Percentiles rank a stretch among this genome's conserved stretches.
Evolutionary conservation across 2,888 invertebrate species (phyloP).

Genomic region (Bunonema sp.): DNA sequence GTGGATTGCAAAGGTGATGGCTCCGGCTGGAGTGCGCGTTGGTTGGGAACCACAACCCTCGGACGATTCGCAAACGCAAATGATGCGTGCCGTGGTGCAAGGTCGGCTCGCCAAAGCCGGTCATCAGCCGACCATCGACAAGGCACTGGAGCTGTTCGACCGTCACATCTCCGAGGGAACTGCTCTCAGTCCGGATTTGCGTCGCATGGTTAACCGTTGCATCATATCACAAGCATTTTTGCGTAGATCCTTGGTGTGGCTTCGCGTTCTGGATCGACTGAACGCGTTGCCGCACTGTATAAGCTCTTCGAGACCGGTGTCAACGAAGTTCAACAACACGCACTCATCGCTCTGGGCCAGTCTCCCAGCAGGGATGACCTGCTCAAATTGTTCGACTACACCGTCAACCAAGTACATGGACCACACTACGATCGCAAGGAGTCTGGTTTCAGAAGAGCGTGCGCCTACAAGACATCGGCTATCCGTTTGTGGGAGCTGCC

Average conservation of each 20-base stretch:
- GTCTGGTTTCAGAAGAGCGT: conserved; percentile 19
- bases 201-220: conserved; percentile 6
- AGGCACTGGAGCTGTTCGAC: conserved; percentile 17
- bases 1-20: conserved; percentile 19
- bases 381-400: conserved; percentile 24
- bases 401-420: conserved; percentile 15
- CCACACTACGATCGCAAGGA: not conserved
- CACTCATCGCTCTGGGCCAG: conserved; percentile 22
- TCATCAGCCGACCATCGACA: conserved; percentile 25
- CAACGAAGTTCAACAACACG: conserved; percentile 24
- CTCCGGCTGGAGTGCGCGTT: conserved; percentile 19
- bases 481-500: conserved; percentile 12
- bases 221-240: not conserved
- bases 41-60: conserved; percentile 24
- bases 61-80: conserved; percentile 20
- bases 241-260: conserved; percentile 1
- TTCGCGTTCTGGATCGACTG: conserved; percentile 3
- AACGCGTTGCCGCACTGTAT: conserved; percentile 14
- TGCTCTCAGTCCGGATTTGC: conserved; percentile 27
- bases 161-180: conserved; percentile 17
- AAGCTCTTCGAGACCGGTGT: conserved; percentile 24
- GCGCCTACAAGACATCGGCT: conserved; percentile 27
- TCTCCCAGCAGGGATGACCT: conserved; percentile 11
- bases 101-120: conserved; percentile 23
- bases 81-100: conserved; percentile 19